Evolutionary conservation across 2,888 invertebrate genomes (phyloP).

Genomic region (Noctua fimbriata): DNA sequence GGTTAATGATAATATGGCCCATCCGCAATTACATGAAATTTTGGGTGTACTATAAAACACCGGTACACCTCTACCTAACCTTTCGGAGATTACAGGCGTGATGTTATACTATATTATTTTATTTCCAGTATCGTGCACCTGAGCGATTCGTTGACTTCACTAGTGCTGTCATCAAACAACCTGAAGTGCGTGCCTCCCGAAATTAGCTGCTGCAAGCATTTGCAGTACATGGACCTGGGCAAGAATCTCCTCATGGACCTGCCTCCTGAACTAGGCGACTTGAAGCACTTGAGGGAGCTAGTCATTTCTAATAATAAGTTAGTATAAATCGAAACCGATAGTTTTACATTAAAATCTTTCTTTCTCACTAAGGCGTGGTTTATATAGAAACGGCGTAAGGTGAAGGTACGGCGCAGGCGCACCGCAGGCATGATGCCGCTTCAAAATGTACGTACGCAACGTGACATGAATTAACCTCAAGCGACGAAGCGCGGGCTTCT

Average conservation of each 20-base stretch:
- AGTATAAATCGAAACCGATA: constrained; percentile 63
- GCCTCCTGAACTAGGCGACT: constrained; percentile 91
- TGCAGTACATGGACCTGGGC: constrained; percentile 94
- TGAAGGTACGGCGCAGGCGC: no score
- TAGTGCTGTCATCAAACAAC: constrained; percentile 93
- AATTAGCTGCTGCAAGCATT: constrained; percentile 90
- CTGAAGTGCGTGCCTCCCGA: constrained; percentile 92
- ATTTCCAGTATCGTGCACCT: constrained; percentile 86
- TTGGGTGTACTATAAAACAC: no score
- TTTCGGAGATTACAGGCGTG: no score
- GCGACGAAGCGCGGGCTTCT: no score
- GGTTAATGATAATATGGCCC: background rate
- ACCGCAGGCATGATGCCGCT: no score
- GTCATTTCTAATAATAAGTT: constrained; percentile 96
- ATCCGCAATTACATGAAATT: background rate
- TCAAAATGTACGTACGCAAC: no score
- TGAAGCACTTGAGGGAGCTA: constrained; percentile 94
- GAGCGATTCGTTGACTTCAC: constrained; percentile 90
- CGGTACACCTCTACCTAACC: background rate
- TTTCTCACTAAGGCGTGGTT: background rate
- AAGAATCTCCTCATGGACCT: constrained; percentile 93
- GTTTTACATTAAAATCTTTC: background rate
- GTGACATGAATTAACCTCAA: no score
- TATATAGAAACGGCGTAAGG: no score
- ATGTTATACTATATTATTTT: background rate